phyloP scores from a whole-genome alignment of 2,888 invertebrate species.

The Andrena chrysosceles region DNA sequence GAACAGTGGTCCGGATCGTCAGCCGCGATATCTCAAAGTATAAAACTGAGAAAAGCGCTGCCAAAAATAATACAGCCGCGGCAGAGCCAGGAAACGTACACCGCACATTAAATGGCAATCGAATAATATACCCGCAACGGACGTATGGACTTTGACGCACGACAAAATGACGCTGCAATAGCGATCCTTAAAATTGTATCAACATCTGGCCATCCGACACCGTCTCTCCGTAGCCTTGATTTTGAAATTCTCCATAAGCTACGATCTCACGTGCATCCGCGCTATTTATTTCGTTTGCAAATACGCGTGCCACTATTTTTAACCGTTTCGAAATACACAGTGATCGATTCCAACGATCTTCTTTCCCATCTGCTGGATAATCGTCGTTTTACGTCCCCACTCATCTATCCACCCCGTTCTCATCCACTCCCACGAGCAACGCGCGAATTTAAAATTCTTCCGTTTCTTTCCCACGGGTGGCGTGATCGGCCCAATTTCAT shows the following conservation, averaged over 20 bases:
- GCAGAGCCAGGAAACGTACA: constrained; percentile 1
- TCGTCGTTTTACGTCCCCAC: not conserved
- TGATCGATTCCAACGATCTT: constrained; percentile 2
- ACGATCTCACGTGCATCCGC: not conserved
- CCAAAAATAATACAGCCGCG: constrained; percentile 19
- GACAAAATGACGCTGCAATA: not conserved
- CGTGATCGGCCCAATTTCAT: no score
- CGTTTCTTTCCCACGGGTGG: no score
- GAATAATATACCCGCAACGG: not conserved
- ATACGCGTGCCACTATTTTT: constrained; percentile 47
- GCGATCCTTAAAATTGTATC: not conserved
- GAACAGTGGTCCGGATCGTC: not conserved
- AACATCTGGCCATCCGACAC: not conserved
- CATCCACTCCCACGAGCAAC: no score
- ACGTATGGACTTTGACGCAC: not conserved
- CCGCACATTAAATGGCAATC: constrained; percentile 15
- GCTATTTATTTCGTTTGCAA: constrained; percentile 46
- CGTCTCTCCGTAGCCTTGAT: constrained; percentile 11
- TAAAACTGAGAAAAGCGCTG: not conserved
- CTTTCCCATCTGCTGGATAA: not conserved
- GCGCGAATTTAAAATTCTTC: not conserved
- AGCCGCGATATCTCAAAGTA: not conserved
- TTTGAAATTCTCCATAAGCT: constrained; percentile 25
- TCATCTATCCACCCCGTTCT: not conserved
- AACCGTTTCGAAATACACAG: constrained; percentile 38